Conservation (phyloP, 2,888 invertebrate species). For the Euplexia lucipara region DNA sequence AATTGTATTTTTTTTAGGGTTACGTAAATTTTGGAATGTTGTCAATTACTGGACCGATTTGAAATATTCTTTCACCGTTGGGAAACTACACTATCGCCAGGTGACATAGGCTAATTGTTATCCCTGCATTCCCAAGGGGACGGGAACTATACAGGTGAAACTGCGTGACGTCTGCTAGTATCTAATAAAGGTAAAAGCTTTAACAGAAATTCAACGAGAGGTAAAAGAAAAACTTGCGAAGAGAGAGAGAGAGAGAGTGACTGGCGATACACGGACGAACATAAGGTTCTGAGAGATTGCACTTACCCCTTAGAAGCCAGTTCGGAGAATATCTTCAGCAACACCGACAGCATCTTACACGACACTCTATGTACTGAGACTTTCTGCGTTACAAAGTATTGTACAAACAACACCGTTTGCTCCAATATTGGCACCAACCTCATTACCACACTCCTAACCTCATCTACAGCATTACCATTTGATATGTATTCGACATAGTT, state of each 20-base stretch:
- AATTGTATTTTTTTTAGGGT: too few species aligned
- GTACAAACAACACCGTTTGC: slow-evolving; percentile 94
- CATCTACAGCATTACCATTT: slow-evolving; percentile 67
- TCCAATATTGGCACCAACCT: slow-evolving; percentile 93
- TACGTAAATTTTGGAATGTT: too few species aligned
- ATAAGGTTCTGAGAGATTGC: too few species aligned
- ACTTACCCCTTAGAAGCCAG: slow-evolving; percentile 93
- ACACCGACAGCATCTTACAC: slow-evolving; percentile 95
- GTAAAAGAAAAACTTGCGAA: too few species aligned
- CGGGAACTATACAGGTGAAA: too few species aligned
- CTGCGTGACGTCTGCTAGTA: too few species aligned
- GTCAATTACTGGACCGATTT: too few species aligned
- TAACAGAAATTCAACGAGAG: background rate
- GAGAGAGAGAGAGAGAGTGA: background rate
- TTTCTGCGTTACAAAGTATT: slow-evolving; percentile 95
- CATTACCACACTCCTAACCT: slow-evolving; percentile 80
- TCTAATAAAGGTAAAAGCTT: too few species aligned
- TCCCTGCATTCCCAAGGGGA: too few species aligned
- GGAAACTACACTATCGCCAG: too few species aligned
- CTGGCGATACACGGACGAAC: background rate
- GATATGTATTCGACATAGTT: slow-evolving; percentile 85
- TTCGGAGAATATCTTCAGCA: slow-evolving; percentile 96
- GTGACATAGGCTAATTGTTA: too few species aligned
- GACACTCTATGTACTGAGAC: slow-evolving; percentile 95
- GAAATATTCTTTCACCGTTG: too few species aligned